These are phyloP conservation scores for Pelodytes ibericus DNA, from an alignment of 2,797 vertebrate species.

Conservation along the genomic window DNA sequence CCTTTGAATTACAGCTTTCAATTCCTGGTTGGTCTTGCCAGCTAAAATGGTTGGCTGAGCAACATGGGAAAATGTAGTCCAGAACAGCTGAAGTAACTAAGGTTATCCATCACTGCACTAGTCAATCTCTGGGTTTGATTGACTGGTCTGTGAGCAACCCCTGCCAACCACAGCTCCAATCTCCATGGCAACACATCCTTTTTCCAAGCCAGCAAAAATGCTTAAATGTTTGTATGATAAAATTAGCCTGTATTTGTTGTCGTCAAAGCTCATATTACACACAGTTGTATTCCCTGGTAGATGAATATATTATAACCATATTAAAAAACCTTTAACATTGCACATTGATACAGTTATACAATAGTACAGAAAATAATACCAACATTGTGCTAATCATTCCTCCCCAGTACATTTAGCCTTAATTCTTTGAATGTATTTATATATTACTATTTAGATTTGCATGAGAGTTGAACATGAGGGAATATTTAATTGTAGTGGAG, in stretches of 20 bases:
- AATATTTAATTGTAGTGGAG: too few species aligned
- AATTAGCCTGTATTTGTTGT: constrained; percentile 24
- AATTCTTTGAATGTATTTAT: too few species aligned
- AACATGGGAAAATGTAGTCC: too few species aligned
- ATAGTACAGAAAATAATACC: not conserved
- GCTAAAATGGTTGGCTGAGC: too few species aligned
- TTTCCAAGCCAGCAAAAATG: constrained; percentile 42
- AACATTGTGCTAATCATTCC: too few species aligned
- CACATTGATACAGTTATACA: not conserved
- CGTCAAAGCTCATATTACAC: not conserved
- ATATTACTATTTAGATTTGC: too few species aligned
- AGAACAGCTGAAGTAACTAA: too few species aligned
- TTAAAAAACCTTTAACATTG: not conserved
- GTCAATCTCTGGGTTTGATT: constrained; percentile 38
- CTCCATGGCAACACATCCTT: constrained; percentile 53
- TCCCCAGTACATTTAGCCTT: too few species aligned
- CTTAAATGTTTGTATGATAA: constrained; percentile 42
- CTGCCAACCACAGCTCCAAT: constrained; percentile 41
- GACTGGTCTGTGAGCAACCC: constrained; percentile 38
- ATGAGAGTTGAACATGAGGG: too few species aligned
- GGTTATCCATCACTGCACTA: too few species aligned
- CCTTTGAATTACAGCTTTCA: too few species aligned
- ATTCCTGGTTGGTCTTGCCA: too few species aligned
- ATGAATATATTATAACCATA: not conserved
- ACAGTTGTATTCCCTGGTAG: not conserved